Evolutionary conservation across 2,113 vertebrate genomes (phyloP).

Genomic region (Atractosteus spatula): DNA sequence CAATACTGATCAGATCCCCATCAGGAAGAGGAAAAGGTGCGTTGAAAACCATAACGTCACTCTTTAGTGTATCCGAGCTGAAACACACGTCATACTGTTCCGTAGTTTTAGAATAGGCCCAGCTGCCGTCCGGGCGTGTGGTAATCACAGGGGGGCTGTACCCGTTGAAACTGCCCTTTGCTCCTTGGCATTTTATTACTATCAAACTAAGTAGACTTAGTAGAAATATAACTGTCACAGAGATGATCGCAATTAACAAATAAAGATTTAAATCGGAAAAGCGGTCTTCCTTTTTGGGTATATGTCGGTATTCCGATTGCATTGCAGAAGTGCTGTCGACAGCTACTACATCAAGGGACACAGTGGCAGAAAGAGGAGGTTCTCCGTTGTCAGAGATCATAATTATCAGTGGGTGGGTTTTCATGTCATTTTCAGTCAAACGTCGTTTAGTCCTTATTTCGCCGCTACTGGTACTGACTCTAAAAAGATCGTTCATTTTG

Average conservation of each 20-base stretch:
- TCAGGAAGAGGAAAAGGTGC: neutral
- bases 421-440: conserved; percentile 41
- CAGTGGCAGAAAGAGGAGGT: conserved; percentile 34
- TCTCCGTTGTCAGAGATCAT: conserved; percentile 44
- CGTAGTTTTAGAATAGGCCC: conserved; percentile 53
- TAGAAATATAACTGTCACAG: conserved; percentile 35
- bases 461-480: neutral
- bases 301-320: conserved; percentile 60
- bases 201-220: conserved; percentile 33
- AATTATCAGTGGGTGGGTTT: conserved; percentile 33
- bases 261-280: conserved; percentile 58
- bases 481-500: conserved; percentile 28
- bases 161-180: conserved; percentile 28
- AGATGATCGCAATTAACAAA: conserved; percentile 37
- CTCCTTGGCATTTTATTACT: conserved; percentile 37
- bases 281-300: conserved; percentile 38
- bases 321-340: conserved; percentile 35
- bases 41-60: conserved; percentile 55
- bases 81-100: conserved; percentile 57
- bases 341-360: conserved; percentile 38
- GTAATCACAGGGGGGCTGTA: conserved; percentile 38
- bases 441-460: conserved; percentile 37
- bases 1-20: too few species aligned
- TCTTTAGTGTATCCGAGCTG: conserved; percentile 51
- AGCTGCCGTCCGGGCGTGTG: conserved; percentile 45